Conservation (phyloP, 2,113 vertebrate species). For the Festucalex cinctus region DNA sequence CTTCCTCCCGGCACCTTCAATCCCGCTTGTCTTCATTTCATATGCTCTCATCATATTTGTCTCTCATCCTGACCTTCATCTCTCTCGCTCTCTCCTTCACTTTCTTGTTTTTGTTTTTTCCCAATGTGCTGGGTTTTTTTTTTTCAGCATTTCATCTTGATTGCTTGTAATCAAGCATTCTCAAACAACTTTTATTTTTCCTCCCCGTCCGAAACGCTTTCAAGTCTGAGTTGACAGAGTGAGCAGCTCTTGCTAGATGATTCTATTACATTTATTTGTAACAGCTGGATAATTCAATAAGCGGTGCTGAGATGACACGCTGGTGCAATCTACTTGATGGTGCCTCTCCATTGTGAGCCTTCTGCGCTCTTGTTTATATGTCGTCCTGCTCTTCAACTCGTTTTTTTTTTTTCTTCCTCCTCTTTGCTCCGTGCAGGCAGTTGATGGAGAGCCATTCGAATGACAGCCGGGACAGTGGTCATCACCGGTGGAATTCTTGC, state of each 20-base stretch:
- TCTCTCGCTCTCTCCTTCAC: conserved; percentile 4
- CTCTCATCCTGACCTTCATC: background rate
- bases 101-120: background rate
- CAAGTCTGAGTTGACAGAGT: conserved; percentile 22
- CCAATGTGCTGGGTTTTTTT: conserved; percentile 12
- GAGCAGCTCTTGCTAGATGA: conserved; percentile 49
- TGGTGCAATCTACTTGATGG: conserved; percentile 67
- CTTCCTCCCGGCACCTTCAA: conserved; percentile 9
- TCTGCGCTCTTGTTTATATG: conserved; percentile 30
- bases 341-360: conserved; percentile 47
- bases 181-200: background rate
- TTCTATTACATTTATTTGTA: conserved; percentile 59
- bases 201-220: conserved; percentile 1
- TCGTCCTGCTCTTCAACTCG: conserved; percentile 12
- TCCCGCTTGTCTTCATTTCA: conserved; percentile 13
- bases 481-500: conserved; percentile 99
- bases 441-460: conserved; percentile 98
- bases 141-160: conserved; percentile 19
- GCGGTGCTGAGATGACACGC: conserved; percentile 49
- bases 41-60: conserved; percentile 19
- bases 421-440: conserved; percentile 59
- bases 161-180: conserved; percentile 11
- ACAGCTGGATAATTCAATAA: conserved; percentile 64
- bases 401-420: conserved; percentile 4
- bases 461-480: conserved; percentile 99